These are phyloP conservation scores for Hypercompe scribonia DNA, from an alignment of 2,888 invertebrate genomes.

Conservation along the genomic window DNA sequence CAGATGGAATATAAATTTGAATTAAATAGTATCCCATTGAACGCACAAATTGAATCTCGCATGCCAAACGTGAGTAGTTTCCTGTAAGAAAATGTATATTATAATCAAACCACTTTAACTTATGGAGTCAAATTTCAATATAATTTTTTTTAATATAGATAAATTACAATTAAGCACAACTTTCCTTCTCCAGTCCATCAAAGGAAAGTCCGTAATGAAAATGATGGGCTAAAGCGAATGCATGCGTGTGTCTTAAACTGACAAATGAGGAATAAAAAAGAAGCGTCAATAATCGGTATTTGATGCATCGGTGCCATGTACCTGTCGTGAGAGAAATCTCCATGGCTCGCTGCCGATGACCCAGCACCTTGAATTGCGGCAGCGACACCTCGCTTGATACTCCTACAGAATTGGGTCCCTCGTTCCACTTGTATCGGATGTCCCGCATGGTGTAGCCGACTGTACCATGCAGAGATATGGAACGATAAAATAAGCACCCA, in stretches of 20 bases:
- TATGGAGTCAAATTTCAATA: conserved; percentile 4
- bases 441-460: conserved; percentile 99
- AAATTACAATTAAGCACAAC: conserved; percentile 30
- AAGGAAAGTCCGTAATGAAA: conserved; percentile 36
- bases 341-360: conserved; percentile 97
- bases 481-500: conserved; percentile 84
- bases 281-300: conserved; percentile 36
- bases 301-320: conserved; percentile 81
- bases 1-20: conserved; percentile 99
- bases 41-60: conserved; percentile 98
- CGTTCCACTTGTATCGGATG: conserved; percentile 99
- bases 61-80: conserved; percentile 98
- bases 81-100: conserved; percentile 86
- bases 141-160: neutral
- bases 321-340: conserved; percentile 98
- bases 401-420: conserved; percentile 97
- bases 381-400: conserved; percentile 98
- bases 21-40: conserved; percentile 99
- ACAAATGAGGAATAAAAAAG: conserved; percentile 31
- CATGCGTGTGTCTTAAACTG: conserved; percentile 55
- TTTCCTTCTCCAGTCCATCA: conserved; percentile 34
- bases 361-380: conserved; percentile 99
- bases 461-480: conserved; percentile 87
- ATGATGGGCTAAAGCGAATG: conserved; percentile 48
- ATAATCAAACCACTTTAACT: conserved; percentile 13